These are phyloP conservation scores for Phalera bucephala DNA, from an alignment of 2,888 invertebrate genomes.

Conservation along the genomic window DNA sequence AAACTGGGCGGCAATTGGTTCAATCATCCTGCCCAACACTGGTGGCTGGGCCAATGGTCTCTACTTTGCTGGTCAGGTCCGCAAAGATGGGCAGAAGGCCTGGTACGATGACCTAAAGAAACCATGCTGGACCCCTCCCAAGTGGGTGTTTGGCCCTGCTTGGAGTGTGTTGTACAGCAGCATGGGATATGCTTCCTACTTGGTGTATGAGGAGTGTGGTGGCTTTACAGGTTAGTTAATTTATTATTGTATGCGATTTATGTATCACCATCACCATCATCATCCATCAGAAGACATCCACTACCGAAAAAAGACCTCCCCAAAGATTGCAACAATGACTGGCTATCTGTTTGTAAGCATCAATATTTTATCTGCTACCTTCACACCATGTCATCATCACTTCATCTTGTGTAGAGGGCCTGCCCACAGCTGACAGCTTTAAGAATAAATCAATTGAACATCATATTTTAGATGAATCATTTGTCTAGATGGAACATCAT, in stretches of 20 bases:
- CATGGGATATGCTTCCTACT: conserved; percentile 93
- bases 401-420: too few species aligned
- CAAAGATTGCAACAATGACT: too few species aligned
- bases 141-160: conserved; percentile 89
- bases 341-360: too few species aligned
- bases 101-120: conserved; percentile 90
- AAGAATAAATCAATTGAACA: too few species aligned
- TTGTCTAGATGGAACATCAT: too few species aligned
- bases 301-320: too few species aligned
- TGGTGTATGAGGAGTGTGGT: conserved; percentile 90
- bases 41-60: conserved; percentile 81
- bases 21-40: conserved; percentile 47
- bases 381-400: too few species aligned
- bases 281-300: too few species aligned
- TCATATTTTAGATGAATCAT: too few species aligned
- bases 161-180: conserved; percentile 91
- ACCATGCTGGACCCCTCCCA: conserved; percentile 90
- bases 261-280: conserved; percentile 3
- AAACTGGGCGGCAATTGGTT: conserved; percentile 59
- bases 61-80: conserved; percentile 85
- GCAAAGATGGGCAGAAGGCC: conserved; percentile 56
- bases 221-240: conserved; percentile 83
- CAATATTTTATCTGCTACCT: too few species aligned
- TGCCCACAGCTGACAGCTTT: too few species aligned
- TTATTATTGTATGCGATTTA: too few species aligned